A percentile compares a stretch with the other conserved stretches of the same genome.
Evolutionary conservation across 2,888 invertebrate species (phyloP).

Genomic region (Neoitamus cyanurus): DNA sequence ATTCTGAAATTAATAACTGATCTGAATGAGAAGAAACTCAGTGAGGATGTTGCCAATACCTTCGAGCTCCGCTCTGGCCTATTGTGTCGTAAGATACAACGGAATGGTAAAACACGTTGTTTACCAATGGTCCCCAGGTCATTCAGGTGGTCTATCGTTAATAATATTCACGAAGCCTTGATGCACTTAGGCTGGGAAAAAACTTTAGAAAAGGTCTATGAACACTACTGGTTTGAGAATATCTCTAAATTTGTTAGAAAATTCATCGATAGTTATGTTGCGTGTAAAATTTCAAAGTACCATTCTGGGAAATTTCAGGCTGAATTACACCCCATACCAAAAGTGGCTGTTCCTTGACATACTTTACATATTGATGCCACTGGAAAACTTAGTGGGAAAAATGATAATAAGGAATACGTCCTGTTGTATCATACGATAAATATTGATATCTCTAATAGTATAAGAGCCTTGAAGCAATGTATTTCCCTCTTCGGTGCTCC

Average conservation of each 20-base stretch:
- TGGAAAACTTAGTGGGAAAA: not conserved
- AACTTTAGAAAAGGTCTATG: constrained; percentile 55
- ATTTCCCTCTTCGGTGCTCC: not conserved
- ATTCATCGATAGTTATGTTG: constrained; percentile 55
- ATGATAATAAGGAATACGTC: not conserved
- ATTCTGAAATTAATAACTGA: not conserved
- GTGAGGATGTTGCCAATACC: constrained; percentile 22
- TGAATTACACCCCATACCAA: constrained; percentile 52
- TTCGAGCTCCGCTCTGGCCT: constrained; percentile 50
- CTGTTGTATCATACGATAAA: not conserved
- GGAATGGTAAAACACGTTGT: not conserved
- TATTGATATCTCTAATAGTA: not conserved
- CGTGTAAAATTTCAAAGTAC: not conserved
- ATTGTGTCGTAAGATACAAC: not conserved
- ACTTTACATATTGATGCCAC: constrained; percentile 18
- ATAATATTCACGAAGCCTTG: not conserved
- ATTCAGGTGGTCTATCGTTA: not conserved
- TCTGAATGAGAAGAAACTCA: not conserved
- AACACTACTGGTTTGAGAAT: constrained; percentile 62
- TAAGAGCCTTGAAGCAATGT: not conserved
- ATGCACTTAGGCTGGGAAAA: constrained; percentile 52
- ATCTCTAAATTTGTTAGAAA: constrained; percentile 55
- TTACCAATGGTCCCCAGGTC: not conserved
- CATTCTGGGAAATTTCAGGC: constrained; percentile 56
- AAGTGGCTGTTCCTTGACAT: not conserved